Evolutionary conservation across 1,140 invertebrate species (phyloP).

Genomic region (Drosophila suzukii): DNA sequence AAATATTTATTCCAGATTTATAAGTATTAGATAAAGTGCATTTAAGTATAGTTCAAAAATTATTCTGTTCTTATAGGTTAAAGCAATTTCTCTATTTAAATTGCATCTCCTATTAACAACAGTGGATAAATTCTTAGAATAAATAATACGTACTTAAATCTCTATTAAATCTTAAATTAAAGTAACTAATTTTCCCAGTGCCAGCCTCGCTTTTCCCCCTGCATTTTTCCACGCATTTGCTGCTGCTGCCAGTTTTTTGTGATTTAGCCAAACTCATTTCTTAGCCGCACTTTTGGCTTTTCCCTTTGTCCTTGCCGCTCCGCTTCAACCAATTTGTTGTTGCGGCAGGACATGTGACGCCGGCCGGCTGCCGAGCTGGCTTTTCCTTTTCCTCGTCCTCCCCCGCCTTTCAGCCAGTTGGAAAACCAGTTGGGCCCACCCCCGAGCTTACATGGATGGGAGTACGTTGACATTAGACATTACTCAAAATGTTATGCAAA

Average conservation of each 20-base stretch:
- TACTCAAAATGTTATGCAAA: constrained; percentile 78
- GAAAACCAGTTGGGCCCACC: constrained; percentile 31
- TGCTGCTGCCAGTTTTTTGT: constrained; percentile 33
- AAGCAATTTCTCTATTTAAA: no score
- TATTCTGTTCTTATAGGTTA: no score
- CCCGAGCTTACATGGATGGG: constrained; percentile 25
- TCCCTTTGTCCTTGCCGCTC: constrained; percentile 33
- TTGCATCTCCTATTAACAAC: no score
- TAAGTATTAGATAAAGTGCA: no score
- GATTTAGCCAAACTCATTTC: constrained; percentile 66
- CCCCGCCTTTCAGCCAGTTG: constrained; percentile 5
- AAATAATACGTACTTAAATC: no score
- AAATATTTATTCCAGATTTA: no score
- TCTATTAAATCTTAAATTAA: neutral
- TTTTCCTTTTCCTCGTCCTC: constrained; percentile 1
- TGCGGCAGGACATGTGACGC: constrained; percentile 67
- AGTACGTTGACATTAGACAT: constrained; percentile 82
- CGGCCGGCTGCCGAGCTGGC: constrained; percentile 33
- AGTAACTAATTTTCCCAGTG: constrained; percentile 1
- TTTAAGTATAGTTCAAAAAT: no score
- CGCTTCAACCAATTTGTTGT: constrained; percentile 68
- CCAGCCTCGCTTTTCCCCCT: constrained; percentile 19
- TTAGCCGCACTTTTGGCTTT: constrained; percentile 72
- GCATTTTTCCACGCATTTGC: constrained; percentile 40
- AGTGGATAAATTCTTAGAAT: no score